Conservation (phyloP, 2,113 vertebrate genomes). For the Ptychochromis oligacanthus region DNA sequence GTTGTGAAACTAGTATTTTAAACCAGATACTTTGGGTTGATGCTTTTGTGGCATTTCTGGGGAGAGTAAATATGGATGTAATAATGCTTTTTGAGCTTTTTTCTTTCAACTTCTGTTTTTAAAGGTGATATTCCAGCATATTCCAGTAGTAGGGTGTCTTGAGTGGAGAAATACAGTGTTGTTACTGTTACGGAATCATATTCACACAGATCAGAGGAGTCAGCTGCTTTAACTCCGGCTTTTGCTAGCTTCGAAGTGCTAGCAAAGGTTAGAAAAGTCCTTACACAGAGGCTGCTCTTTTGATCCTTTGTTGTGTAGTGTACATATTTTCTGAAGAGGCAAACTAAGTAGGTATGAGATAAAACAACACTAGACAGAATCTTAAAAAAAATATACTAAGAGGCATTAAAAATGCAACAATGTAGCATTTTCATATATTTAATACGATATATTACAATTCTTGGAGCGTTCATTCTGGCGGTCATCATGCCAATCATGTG, state of each 20-base stretch:
- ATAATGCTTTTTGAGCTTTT: not conserved
- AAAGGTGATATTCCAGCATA: not conserved
- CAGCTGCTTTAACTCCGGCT: not conserved
- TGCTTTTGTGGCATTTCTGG: not conserved
- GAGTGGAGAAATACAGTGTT: not conserved
- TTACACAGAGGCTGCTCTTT: conserved; percentile 37
- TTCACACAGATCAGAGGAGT: conserved; percentile 4
- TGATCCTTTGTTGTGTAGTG: not conserved
- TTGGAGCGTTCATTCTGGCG: too few species aligned
- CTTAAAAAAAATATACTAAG: too few species aligned
- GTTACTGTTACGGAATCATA: not conserved
- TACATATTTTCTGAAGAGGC: not conserved
- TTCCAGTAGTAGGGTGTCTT: not conserved
- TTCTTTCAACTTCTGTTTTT: not conserved
- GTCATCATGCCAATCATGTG: too few species aligned
- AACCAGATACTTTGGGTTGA: not conserved
- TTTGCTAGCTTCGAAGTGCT: conserved; percentile 28
- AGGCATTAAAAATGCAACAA: too few species aligned
- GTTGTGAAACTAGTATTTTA: not conserved
- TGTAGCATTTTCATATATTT: too few species aligned
- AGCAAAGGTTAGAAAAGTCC: conserved; percentile 37
- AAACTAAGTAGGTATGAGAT: too few species aligned
- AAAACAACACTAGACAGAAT: not conserved
- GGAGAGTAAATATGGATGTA: not conserved
- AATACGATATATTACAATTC: too few species aligned